Conservation (phyloP, 2,113 vertebrate species). For the Paralichthys olivaceus region DNA sequence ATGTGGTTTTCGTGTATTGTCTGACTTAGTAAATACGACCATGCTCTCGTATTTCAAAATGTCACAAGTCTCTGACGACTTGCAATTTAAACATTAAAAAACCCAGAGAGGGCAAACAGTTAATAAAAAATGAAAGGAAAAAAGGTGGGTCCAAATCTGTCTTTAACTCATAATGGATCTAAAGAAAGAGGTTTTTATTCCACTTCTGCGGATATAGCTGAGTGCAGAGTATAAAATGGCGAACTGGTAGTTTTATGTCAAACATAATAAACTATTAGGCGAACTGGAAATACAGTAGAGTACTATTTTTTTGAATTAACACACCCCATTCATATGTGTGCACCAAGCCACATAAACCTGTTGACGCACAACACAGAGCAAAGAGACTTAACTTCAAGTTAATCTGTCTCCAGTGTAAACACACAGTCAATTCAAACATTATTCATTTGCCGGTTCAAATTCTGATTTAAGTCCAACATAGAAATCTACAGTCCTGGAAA, state of each 20-base stretch:
- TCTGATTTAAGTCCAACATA: background rate
- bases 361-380: constrained; percentile 39
- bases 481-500: background rate
- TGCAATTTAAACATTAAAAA: constrained; percentile 73
- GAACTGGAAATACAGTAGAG: constrained; percentile 1
- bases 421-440: background rate
- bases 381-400: constrained; percentile 1
- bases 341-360: constrained; percentile 35
- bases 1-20: constrained; percentile 86
- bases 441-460: background rate
- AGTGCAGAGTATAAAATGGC: constrained; percentile 8
- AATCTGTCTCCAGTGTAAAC: constrained; percentile 12
- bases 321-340: background rate
- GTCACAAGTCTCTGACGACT: constrained; percentile 71
- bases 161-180: constrained; percentile 45
- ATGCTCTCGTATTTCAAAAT: constrained; percentile 73
- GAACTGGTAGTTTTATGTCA: constrained; percentile 18
- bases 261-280: constrained; percentile 23
- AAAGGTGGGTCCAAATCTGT: constrained; percentile 29
- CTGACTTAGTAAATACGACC: constrained; percentile 79
- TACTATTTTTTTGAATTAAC: background rate
- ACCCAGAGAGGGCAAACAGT: constrained; percentile 52
- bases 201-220: background rate
- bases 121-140: constrained; percentile 30
- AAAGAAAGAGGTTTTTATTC: constrained; percentile 26